Conservation (phyloP, 30 jellyfish, hydroid and myxozoan species). For the Turritopsis rubra region DNA sequence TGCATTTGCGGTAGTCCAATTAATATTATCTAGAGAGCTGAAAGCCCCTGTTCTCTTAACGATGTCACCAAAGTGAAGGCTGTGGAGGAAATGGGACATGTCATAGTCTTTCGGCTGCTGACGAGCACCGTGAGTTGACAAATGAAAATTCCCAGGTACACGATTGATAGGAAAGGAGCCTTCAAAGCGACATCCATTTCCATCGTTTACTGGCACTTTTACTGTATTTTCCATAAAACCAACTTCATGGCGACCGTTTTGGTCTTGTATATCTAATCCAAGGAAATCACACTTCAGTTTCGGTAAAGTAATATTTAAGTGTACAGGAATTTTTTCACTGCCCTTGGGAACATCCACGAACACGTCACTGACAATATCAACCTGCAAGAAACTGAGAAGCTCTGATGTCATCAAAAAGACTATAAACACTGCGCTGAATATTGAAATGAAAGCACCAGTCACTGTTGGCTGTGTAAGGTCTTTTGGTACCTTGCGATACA, state of each 20-base stretch:
- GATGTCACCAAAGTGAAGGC: slow-evolving; percentile 76
- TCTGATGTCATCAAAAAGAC: slow-evolving; percentile 73
- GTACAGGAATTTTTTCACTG: slow-evolving; percentile 49
- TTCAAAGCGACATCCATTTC: slow-evolving; percentile 79
- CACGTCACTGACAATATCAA: slow-evolving; percentile 61
- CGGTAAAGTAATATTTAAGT: slow-evolving; percentile 64
- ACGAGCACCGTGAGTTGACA: slow-evolving; percentile 88
- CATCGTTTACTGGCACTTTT: slow-evolving; percentile 51
- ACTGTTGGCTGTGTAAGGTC: slow-evolving; percentile 84
- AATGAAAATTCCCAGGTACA: slow-evolving; percentile 94
- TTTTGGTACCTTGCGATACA: slow-evolving; percentile 80
- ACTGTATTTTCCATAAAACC: slow-evolving; percentile 66
- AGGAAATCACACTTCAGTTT: slow-evolving; percentile 67
- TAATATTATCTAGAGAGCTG: slow-evolving; percentile 40
- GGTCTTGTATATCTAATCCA: slow-evolving; percentile 82
- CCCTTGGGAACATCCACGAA: slow-evolving; percentile 55
- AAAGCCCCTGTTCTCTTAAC: slow-evolving; percentile 69
- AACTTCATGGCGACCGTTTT: slow-evolving; percentile 87
- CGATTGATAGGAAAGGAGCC: slow-evolving; percentile 62
- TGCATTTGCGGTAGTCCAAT: slow-evolving; percentile 44
- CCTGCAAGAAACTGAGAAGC: slow-evolving; percentile 51
- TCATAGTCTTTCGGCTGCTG: slow-evolving; percentile 69
- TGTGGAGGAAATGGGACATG: slow-evolving; percentile 62
- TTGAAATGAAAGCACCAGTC: slow-evolving; percentile 76
- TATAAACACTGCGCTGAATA: slow-evolving; percentile 65